A percentile compares a stretch with the other conserved stretches of the same genome.
Conservation (phyloP, 2,797 vertebrate genomes). For the Nannoperca australis region DNA sequence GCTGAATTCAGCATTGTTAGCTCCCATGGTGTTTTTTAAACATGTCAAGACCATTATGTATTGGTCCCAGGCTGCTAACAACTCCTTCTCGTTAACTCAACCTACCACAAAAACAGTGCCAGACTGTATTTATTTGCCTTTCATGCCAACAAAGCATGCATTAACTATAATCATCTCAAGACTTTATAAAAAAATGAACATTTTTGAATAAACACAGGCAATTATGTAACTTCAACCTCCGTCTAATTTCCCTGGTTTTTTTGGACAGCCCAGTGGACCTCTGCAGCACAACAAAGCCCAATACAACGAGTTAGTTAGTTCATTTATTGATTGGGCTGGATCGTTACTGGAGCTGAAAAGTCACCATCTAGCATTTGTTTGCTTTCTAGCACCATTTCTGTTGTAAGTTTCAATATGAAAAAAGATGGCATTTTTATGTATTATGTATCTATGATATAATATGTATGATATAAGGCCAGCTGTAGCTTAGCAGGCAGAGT, state of each 20-base stretch:
- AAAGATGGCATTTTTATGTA: neutral
- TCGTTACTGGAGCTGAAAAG: neutral
- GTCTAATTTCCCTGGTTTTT: neutral
- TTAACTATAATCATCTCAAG: neutral
- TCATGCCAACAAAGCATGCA: neutral
- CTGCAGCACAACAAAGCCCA: neutral
- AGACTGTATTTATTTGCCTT: neutral
- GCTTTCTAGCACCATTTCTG: neutral
- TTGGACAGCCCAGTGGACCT: neutral
- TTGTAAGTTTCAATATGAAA: neutral
- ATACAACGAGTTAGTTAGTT: neutral
- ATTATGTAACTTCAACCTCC: neutral
- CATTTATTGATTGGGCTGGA: neutral
- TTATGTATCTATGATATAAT: neutral
- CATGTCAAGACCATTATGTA: slow-evolving; percentile 33
- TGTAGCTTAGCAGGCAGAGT: neutral
- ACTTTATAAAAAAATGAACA: neutral
- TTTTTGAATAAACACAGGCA: neutral
- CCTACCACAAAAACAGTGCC: neutral
- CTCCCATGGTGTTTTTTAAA: slow-evolving; percentile 40
- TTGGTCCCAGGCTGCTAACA: slow-evolving; percentile 5
- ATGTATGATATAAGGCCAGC: neutral
- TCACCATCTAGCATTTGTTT: neutral
- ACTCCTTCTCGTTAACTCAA: neutral
- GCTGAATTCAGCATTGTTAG: slow-evolving; percentile 45